Evolutionary conservation across 2,888 invertebrate genomes (phyloP).

Genomic region (Lasioglossum marginatum): DNA sequence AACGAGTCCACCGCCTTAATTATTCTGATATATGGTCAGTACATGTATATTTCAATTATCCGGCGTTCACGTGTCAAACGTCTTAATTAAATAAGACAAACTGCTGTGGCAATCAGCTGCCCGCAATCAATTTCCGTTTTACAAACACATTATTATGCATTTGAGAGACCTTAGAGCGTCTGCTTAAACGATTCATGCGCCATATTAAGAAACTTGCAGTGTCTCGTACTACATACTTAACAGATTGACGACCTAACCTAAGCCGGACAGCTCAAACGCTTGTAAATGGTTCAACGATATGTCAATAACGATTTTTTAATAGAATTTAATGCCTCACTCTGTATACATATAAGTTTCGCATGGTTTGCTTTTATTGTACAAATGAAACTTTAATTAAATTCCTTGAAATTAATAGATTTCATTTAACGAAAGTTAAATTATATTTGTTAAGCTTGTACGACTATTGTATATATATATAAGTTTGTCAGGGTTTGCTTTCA

Average conservation of each 20-base stretch:
- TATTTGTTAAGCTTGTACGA: background rate
- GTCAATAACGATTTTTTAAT: background rate
- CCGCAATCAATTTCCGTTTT: conserved; percentile 2
- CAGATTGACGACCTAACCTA: background rate
- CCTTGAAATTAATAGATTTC: background rate
- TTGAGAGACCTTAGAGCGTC: conserved; percentile 1
- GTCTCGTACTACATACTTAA: background rate
- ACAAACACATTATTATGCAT: conserved; percentile 4
- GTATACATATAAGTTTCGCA: too few species aligned
- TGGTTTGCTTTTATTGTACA: background rate
- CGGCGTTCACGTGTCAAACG: background rate
- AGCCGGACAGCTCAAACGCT: background rate
- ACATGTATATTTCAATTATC: background rate
- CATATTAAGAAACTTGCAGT: conserved; percentile 13
- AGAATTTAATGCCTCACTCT: too few species aligned
- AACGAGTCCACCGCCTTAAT: too few species aligned
- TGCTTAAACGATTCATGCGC: conserved; percentile 8
- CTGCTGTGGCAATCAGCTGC: background rate
- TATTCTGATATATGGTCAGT: background rate
- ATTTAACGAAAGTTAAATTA: background rate
- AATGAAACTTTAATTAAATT: background rate
- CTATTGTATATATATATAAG: too few species aligned
- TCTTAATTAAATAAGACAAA: conserved; percentile 10
- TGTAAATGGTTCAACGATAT: background rate
- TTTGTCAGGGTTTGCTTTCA: background rate